Evolutionary conservation across 1,140 invertebrate genomes (phyloP).

Genomic region (Pseudomyrmex pallidus): DNA sequence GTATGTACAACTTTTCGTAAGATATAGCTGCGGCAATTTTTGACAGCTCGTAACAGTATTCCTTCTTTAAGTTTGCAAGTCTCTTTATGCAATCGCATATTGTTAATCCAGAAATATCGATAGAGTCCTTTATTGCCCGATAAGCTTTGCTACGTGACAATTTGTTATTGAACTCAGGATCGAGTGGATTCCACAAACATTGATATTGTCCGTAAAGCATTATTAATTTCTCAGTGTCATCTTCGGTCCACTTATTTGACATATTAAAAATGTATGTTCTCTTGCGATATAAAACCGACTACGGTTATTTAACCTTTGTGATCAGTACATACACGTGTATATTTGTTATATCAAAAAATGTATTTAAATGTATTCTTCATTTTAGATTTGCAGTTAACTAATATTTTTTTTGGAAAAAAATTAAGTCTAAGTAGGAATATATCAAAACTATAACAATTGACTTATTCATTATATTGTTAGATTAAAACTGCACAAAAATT

Average conservation of each 20-base stretch:
- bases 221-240: constrained; percentile 74
- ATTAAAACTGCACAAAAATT: constrained; percentile 48
- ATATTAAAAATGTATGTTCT: constrained; percentile 63
- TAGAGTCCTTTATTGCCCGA: constrained; percentile 67
- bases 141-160: constrained; percentile 69
- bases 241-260: constrained; percentile 74
- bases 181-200: constrained; percentile 77
- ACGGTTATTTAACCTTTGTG: constrained; percentile 61
- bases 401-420: not conserved
- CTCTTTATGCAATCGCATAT: constrained; percentile 73
- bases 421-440: constrained; percentile 5
- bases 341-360: constrained; percentile 25
- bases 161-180: constrained; percentile 69
- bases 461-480: constrained; percentile 43
- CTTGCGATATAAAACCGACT: not conserved
- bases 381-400: constrained; percentile 1
- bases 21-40: constrained; percentile 66
- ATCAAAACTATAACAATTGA: constrained; percentile 7
- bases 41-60: constrained; percentile 67
- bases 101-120: constrained; percentile 71
- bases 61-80: constrained; percentile 66
- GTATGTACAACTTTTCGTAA: constrained; percentile 62
- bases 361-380: not conserved
- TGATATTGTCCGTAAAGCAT: constrained; percentile 76
- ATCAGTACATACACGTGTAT: not conserved